Conservation (phyloP, 2,113 vertebrate species). For the Neolamprologus longior region DNA sequence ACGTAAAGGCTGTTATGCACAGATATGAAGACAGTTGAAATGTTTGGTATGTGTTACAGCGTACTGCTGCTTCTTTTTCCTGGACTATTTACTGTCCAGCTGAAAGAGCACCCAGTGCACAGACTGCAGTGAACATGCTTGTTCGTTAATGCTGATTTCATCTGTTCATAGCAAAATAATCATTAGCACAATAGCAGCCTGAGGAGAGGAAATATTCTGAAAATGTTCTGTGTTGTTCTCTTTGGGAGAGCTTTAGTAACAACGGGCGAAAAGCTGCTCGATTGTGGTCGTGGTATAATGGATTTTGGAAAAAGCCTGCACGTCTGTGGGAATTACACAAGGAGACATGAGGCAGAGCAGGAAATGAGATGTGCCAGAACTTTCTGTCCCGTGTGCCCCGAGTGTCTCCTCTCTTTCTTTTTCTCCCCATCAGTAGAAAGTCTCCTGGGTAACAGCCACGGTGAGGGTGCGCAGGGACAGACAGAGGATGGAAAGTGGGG, state of each 20-base stretch:
- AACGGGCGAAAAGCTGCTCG: not conserved
- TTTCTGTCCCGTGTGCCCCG: not conserved
- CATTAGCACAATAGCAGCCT: not conserved
- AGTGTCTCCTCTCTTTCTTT: not conserved
- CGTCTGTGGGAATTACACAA: not conserved
- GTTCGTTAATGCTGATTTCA: not conserved
- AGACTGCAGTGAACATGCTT: not conserved
- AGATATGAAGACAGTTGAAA: not conserved
- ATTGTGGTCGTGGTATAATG: not conserved
- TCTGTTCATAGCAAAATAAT: not conserved
- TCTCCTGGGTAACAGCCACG: not conserved
- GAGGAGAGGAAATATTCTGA: not conserved
- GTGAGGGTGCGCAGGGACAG: not conserved
- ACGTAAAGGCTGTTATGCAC: not conserved
- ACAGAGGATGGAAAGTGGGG: not conserved
- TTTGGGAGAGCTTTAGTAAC: not conserved
- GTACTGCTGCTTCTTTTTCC: not conserved
- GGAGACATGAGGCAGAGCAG: not conserved
- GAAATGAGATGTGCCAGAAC: not conserved
- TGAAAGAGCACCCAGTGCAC: not conserved
- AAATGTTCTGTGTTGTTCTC: not conserved
- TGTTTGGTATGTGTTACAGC: not conserved
- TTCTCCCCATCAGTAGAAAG: not conserved
- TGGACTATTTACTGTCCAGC: not conserved
- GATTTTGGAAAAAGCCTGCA: not conserved